phyloP scores from a whole-genome alignment of 2,888 invertebrate species.

The Toxonevra muliebris region DNA sequence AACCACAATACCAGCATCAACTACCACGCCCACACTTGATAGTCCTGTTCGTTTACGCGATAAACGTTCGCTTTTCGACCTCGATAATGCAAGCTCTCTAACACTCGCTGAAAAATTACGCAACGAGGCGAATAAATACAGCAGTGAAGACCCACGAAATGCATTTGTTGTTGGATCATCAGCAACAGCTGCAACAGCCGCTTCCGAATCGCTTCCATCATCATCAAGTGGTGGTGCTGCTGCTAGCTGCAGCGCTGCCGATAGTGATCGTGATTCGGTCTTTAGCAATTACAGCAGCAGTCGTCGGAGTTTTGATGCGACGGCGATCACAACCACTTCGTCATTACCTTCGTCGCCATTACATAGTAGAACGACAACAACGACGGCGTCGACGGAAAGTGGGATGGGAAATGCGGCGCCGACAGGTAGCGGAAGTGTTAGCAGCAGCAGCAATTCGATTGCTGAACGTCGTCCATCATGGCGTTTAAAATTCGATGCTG shows the following conservation, averaged over 20 bases:
- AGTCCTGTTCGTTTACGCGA: slow-evolving; percentile 61
- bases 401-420: slow-evolving; percentile 12
- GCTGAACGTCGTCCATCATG: slow-evolving; percentile 88
- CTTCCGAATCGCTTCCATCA: slow-evolving; percentile 27
- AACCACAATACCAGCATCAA: slow-evolving; percentile 38
- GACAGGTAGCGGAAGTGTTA: slow-evolving; percentile 18
- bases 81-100: slow-evolving; percentile 54
- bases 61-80: slow-evolving; percentile 61
- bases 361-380: slow-evolving; percentile 33
- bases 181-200: slow-evolving; percentile 21
- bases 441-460: slow-evolving; percentile 43
- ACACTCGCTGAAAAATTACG: slow-evolving; percentile 56
- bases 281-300: slow-evolving; percentile 34
- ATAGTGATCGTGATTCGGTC: slow-evolving; percentile 30
- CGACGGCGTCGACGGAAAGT: slow-evolving; percentile 22
- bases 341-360: slow-evolving; percentile 48
- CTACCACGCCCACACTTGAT: slow-evolving; percentile 64
- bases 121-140: slow-evolving; percentile 56
- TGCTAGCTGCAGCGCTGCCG: slow-evolving; percentile 28
- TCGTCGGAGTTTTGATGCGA: slow-evolving; percentile 45
- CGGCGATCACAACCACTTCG: slow-evolving; percentile 4
- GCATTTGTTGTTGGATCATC: slow-evolving; percentile 1
- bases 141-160: slow-evolving; percentile 29
- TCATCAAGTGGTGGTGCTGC: slow-evolving; percentile 4
- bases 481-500: slow-evolving; percentile 89